Evolutionary conservation across 2,888 invertebrate genomes (phyloP), one percentile per base, ranked within the genome.

Genomic region (Ceraclea dissimilis): DNA sequence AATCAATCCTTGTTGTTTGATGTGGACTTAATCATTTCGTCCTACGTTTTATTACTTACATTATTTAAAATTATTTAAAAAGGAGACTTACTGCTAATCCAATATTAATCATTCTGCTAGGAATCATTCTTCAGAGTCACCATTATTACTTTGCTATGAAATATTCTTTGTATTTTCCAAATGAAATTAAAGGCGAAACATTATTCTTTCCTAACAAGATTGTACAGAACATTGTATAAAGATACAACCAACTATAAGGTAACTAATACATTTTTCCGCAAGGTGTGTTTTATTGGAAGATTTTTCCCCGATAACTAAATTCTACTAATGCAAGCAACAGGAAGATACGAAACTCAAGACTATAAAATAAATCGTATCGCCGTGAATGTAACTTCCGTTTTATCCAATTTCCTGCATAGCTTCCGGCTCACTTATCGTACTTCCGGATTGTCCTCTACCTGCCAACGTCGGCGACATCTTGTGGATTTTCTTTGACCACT

Each of bases 381-480:
- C 46, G 56, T 52, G 52, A 54, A 57, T 55, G 52, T 52, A 52
- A 54, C 59, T 55, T 61, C 61, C 61, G 59, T 59, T 57, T 57
- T 61, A 59, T 59, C 59, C 61, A 61, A 61, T 61, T 61, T 61
- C 61, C 61, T 59, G 57, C 59, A 55, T 57, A 55, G 55, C 54
- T 57, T 61, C 59, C 59, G 61, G 59, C 57, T 49, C 57, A 59
- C 59, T 59, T 59, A 61, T 59, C 61, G 49, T 50, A 54, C 57
- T 61, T 57, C 54, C 57, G 54, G 50, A 34, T 13, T 39, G 47
- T 33, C 54, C 48, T 51, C 48, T 54, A 57, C 57, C 57, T 57
- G 57, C 57, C 57, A 50, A 31, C 48, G 53, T 49, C 34, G 53
- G 49, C 52, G 56, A 49, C 57, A 34, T 52, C 53, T 57, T 53